Percentiles rank a stretch among this genome's conserved stretches.
Conservation (phyloP, 2,888 invertebrate species). For the Campoletis raptor region DNA sequence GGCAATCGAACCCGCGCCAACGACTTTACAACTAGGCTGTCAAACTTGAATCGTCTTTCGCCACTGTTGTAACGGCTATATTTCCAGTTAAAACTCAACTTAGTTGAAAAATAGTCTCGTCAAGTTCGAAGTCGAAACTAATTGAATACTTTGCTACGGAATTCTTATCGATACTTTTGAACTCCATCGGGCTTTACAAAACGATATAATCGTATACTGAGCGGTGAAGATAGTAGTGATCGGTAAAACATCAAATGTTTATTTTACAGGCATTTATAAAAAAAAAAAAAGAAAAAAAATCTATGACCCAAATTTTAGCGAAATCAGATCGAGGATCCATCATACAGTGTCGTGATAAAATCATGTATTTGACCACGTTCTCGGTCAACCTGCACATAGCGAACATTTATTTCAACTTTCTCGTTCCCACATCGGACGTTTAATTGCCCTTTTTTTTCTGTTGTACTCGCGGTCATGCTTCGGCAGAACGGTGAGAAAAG, state of each 20-base stretch:
- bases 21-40: conserved; percentile 43
- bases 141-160: conserved; percentile 20
- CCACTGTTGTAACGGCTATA: background rate
- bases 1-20: conserved; percentile 39
- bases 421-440: conserved; percentile 11
- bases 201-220: background rate
- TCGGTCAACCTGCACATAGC: conserved; percentile 9
- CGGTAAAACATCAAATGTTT: conserved; percentile 27
- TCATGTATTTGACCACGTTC: conserved; percentile 24
- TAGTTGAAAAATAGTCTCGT: conserved; percentile 9
- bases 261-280: conserved; percentile 45
- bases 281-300: background rate
- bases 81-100: conserved; percentile 11
- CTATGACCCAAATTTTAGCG: conserved; percentile 15
- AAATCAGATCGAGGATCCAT: conserved; percentile 1
- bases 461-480: conserved; percentile 9
- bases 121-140: conserved; percentile 1
- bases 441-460: conserved; percentile 19
- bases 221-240: background rate
- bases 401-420: conserved; percentile 7
- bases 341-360: conserved; percentile 26
- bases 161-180: conserved; percentile 9
- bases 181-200: background rate
- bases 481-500: conserved; percentile 53
- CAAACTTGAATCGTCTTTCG: conserved; percentile 35